phyloP scores from a whole-genome alignment of 2,797 vertebrate species.

The Microctenopoma steveboyesi region DNA sequence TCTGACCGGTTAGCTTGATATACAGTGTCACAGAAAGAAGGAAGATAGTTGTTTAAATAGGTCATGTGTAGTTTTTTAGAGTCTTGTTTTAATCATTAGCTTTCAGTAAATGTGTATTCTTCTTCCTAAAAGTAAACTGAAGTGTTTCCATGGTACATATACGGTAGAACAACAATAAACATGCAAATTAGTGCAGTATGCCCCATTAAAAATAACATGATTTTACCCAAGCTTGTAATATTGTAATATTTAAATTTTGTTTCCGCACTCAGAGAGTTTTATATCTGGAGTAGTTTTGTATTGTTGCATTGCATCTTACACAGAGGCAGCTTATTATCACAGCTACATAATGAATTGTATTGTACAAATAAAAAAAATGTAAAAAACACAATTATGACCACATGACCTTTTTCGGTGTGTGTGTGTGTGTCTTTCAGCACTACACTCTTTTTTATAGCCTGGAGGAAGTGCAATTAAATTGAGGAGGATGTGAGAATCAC shows the following conservation, averaged over 20 bases:
- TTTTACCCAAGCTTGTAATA: not conserved
- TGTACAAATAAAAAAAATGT: not conserved
- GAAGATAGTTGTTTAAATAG: not conserved
- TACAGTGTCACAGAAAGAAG: not conserved
- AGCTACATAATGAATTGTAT: not conserved
- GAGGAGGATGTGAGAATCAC: not conserved
- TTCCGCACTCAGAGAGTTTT: too few relatives aligned
- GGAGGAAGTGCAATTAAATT: not conserved
- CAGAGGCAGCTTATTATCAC: not conserved
- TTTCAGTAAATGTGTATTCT: constrained; percentile 43
- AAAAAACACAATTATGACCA: not conserved
- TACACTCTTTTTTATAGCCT: not conserved
- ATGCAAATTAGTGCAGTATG: not conserved
- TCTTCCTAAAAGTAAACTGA: constrained; percentile 2
- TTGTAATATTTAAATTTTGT: not conserved
- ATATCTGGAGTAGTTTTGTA: not conserved
- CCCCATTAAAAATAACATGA: not conserved
- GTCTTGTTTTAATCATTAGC: not conserved
- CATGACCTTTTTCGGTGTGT: not conserved
- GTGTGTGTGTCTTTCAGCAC: not conserved
- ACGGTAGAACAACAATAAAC: not conserved
- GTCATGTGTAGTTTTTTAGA: not conserved
- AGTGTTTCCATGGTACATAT: constrained; percentile 1
- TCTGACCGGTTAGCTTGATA: constrained; percentile 21
- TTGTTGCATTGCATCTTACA: not conserved